phyloP scores from a whole-genome alignment of 64 coral and sea anemone genomes.

The Dendrophyllia cribrosa region DNA sequence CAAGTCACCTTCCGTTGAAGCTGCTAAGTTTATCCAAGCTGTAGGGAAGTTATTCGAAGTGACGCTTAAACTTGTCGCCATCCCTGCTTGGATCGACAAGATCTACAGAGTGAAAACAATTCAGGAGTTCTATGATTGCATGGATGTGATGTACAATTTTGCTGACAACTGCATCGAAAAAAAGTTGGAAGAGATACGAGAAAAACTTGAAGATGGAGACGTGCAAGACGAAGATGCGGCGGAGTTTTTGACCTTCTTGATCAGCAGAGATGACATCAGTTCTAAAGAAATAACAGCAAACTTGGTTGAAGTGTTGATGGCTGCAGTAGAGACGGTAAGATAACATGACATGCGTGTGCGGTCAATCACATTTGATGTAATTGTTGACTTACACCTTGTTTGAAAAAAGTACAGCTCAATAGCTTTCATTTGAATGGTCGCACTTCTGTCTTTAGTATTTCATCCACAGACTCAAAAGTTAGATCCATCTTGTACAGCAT shows the following conservation, averaged over 20 bases:
- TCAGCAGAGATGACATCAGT: conserved; percentile 63
- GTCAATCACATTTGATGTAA: too few species aligned
- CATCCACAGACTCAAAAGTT: too few species aligned
- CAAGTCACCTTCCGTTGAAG: conserved; percentile 52
- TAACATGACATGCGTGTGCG: too few species aligned
- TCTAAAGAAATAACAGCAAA: conserved; percentile 69
- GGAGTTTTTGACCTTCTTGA: conserved; percentile 79
- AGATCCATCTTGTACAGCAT: too few species aligned
- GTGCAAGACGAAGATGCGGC: conserved; percentile 28
- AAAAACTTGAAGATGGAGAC: conserved; percentile 44
- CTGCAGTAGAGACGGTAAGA: conserved; percentile 78
- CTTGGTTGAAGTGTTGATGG: conserved; percentile 68
- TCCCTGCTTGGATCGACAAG: conserved; percentile 67
- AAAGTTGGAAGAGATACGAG: conserved; percentile 55
- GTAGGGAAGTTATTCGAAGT: conserved; percentile 19
- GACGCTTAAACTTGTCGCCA: neutral
- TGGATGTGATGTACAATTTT: conserved; percentile 80
- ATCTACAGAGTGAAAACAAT: conserved; percentile 66
- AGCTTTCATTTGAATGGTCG: too few species aligned
- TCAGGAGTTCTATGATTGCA: conserved; percentile 57
- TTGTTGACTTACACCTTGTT: too few species aligned
- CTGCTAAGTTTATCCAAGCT: conserved; percentile 60
- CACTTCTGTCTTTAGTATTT: too few species aligned
- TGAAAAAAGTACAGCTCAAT: too few species aligned
- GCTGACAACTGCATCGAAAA: conserved; percentile 54